Evolutionary conservation across 2,797 vertebrate species (phyloP).

Genomic region (Australoheros facetus): DNA sequence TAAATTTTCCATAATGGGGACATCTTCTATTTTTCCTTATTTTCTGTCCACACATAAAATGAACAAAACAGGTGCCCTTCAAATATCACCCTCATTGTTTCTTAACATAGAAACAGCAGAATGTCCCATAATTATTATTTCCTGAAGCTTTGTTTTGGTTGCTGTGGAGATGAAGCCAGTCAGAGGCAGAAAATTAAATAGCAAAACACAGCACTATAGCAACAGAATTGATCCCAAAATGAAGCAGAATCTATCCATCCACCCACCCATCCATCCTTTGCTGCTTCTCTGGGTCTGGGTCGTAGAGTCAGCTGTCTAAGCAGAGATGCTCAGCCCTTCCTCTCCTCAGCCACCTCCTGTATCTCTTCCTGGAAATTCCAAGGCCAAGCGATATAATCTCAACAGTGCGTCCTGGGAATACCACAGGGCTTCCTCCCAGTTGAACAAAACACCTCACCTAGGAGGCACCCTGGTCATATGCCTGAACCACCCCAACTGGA

Average conservation of each 20-base stretch:
- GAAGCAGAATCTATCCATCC: not conserved
- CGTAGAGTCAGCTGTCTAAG: too few relatives aligned
- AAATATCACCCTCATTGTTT: not conserved
- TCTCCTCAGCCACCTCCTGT: not conserved
- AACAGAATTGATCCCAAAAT: not conserved
- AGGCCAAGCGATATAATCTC: not conserved
- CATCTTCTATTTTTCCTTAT: not conserved
- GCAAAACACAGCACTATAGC: not conserved
- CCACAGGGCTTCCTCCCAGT: not conserved
- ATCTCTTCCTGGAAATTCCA: not conserved
- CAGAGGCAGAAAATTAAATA: not conserved
- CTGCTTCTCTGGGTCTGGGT: too few relatives aligned
- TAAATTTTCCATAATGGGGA: not conserved
- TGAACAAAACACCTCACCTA: not conserved
- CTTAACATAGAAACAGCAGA: not conserved
- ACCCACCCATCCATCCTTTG: too few relatives aligned
- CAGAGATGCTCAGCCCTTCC: too few relatives aligned
- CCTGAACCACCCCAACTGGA: fast-evolving
- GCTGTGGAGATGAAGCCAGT: not conserved
- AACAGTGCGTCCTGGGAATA: not conserved
- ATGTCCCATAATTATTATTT: not conserved
- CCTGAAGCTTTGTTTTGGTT: not conserved
- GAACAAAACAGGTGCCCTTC: fast-evolving
- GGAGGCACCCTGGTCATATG: not conserved
- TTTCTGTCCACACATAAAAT: not conserved